Percentiles rank a stretch among this genome's conserved stretches.
Evolutionary conservation across 2,113 vertebrate species (phyloP).

Genomic region (Lagopus muta): DNA sequence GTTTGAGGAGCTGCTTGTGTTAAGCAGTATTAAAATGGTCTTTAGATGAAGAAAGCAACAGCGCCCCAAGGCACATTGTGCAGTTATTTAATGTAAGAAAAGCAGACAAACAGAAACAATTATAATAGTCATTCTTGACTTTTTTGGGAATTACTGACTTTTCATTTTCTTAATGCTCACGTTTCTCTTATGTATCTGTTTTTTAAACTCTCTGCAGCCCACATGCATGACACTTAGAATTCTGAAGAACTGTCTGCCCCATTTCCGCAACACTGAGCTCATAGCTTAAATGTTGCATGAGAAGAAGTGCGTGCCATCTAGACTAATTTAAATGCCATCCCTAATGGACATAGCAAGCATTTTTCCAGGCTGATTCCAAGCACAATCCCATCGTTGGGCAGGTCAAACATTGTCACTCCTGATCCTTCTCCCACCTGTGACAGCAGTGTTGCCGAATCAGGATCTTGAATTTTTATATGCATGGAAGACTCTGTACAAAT

Average conservation of each 20-base stretch:
- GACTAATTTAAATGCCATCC: neutral
- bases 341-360: neutral
- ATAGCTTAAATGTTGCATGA: neutral
- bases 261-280: neutral
- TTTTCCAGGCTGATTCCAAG: neutral
- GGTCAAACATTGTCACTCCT: neutral
- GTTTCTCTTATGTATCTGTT: neutral
- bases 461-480: neutral
- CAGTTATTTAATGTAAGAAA: neutral
- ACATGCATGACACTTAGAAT: neutral
- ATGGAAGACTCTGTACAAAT: neutral
- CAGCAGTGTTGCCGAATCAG: neutral
- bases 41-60: neutral
- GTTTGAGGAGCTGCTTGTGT: neutral
- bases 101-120: neutral
- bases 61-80: neutral
- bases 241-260: neutral
- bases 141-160: neutral
- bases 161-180: neutral
- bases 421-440: accelerated
- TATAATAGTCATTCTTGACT: neutral
- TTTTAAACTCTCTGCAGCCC: neutral
- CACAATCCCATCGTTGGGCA: neutral
- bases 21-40: neutral
- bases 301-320: neutral